A percentile compares a stretch with the other conserved stretches of the same genome.
Conservation (phyloP, 2,888 invertebrate genomes). For the Oscheius onirici region DNA sequence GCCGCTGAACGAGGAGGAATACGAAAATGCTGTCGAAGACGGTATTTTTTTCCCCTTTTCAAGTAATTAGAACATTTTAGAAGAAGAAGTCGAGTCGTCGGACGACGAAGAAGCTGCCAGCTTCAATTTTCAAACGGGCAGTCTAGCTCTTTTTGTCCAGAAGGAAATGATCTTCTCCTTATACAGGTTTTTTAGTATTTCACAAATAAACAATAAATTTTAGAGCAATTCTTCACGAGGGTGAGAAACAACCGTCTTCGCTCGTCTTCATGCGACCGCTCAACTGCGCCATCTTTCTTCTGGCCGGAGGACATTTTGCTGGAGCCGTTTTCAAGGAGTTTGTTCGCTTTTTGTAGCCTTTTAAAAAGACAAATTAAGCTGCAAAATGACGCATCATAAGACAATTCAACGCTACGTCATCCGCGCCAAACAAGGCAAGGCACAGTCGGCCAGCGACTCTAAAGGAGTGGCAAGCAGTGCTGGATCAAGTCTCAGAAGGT, state of each 20-base stretch:
- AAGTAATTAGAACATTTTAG: neutral
- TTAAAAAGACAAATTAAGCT: constrained; percentile 38
- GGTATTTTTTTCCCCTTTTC: neutral
- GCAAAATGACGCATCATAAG: constrained; percentile 78
- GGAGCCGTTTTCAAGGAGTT: constrained; percentile 78
- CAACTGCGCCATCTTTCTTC: constrained; percentile 79
- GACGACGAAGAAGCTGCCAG: constrained; percentile 35
- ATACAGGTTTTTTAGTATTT: constrained; percentile 33
- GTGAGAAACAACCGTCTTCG: constrained; percentile 36
- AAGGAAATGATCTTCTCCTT: constrained; percentile 47
- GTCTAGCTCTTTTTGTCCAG: constrained; percentile 42
- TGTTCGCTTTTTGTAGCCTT: constrained; percentile 40
- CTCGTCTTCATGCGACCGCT: constrained; percentile 46
- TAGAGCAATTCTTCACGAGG: constrained; percentile 41
- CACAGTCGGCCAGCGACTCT: constrained; percentile 50
- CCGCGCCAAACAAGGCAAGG: constrained; percentile 80
- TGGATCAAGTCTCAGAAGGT: constrained; percentile 55
- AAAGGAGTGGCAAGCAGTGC: constrained; percentile 52
- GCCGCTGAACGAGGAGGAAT: constrained; percentile 49
- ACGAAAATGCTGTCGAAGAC: constrained; percentile 36
- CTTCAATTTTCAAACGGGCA: constrained; percentile 4
- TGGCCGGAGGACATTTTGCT: constrained; percentile 86
- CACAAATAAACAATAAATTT: neutral
- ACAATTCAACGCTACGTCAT: constrained; percentile 87
- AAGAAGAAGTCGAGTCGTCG: neutral